Conservation (phyloP, 2,797 vertebrate species). For the Artibeus lituratus region DNA sequence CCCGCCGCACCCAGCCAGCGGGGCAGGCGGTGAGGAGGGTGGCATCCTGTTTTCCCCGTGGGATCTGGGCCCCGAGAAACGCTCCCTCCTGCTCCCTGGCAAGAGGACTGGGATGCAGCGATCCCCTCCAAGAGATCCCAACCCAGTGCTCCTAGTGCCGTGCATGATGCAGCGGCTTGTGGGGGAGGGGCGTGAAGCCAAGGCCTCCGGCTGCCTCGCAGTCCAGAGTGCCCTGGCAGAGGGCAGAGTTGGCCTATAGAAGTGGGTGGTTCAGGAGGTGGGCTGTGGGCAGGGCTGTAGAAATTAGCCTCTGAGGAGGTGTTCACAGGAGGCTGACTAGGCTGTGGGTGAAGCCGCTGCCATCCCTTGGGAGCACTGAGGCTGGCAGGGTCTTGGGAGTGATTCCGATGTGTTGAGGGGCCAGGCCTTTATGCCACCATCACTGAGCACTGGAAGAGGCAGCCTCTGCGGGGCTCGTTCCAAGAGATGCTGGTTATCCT, state of each 20-base stretch:
- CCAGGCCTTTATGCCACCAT: fast-evolving
- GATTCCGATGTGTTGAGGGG: not conserved
- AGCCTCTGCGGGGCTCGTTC: not conserved
- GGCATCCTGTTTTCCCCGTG: not conserved
- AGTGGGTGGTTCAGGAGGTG: fast-evolving
- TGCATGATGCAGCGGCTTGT: not conserved
- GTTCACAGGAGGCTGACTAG: not conserved
- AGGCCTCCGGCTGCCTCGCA: not conserved
- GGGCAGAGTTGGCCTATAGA: not conserved
- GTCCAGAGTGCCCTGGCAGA: not conserved
- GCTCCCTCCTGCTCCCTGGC: not conserved
- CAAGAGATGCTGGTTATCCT: not conserved
- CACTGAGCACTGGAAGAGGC: not conserved
- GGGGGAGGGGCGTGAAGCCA: fast-evolving
- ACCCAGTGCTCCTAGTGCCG: no score
- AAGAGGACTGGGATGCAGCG: not conserved
- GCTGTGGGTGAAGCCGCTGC: not conserved
- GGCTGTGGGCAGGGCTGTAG: no score
- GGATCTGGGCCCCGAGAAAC: not conserved
- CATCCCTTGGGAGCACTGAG: not conserved
- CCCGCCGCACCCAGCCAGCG: not conserved
- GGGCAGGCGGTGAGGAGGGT: no score
- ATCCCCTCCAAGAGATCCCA: not conserved
- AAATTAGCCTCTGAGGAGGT: not conserved
- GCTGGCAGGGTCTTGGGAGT: not conserved